Percentiles rank a stretch among this genome's conserved stretches.
phyloP scores from a whole-genome alignment of 2,888 invertebrate species.

The Dioctria linearis region DNA sequence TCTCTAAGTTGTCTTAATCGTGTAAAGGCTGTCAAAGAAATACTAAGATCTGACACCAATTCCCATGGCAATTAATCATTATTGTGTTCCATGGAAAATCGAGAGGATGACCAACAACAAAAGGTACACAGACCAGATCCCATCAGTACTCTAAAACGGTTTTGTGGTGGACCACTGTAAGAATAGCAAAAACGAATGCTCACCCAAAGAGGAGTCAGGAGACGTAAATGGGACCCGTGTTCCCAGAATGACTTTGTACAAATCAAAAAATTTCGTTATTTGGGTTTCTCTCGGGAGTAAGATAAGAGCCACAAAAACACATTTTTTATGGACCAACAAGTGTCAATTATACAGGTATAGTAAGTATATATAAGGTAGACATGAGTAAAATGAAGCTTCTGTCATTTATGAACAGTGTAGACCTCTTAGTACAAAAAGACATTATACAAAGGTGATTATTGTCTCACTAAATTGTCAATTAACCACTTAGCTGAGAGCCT shows the following conservation, averaged over 20 bases:
- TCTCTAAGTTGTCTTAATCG: conserved; percentile 52
- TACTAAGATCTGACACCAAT: conserved; percentile 52
- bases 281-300: conserved; percentile 44
- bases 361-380: background rate
- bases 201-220: background rate
- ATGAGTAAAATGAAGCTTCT: conserved; percentile 39
- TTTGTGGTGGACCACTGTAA: conserved; percentile 45
- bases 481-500: conserved; percentile 44
- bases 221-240: conserved; percentile 37
- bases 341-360: conserved; percentile 53
- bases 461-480: conserved; percentile 30
- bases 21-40: conserved; percentile 47
- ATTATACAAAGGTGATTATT: background rate
- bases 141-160: conserved; percentile 19
- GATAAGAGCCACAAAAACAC: conserved; percentile 39
- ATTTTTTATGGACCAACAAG: conserved; percentile 49
- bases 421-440: background rate
- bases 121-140: conserved; percentile 42
- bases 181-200: conserved; percentile 28
- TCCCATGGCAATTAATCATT: conserved; percentile 52
- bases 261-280: conserved; percentile 38
- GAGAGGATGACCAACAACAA: conserved; percentile 46
- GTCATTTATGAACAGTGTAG: conserved; percentile 34
- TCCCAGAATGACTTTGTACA: conserved; percentile 51
- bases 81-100: conserved; percentile 49